Evolutionary conservation across 2,797 vertebrate genomes (phyloP).

Genomic region (Dermochelys coriacea): DNA sequence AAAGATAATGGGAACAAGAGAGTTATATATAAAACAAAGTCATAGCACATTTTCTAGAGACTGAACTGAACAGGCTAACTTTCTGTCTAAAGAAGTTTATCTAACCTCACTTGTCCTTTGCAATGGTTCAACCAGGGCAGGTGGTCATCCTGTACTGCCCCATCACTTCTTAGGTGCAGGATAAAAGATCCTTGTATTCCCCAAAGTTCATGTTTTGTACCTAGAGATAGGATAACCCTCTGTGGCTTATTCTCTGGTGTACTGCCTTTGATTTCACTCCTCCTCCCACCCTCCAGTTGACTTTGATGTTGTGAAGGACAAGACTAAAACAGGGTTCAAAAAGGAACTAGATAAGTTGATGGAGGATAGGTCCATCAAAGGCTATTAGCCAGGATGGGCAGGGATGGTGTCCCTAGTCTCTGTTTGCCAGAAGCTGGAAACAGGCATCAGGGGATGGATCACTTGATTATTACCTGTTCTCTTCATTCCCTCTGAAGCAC

Average conservation of each 20-base stretch:
- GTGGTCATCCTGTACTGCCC: neutral
- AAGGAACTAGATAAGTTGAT: too few species aligned
- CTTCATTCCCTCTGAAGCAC: too few species aligned
- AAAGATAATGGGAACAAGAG: neutral
- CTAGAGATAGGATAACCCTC: neutral
- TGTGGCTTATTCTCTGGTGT: neutral
- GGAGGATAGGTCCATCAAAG: too few species aligned
- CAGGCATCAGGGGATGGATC: too few species aligned
- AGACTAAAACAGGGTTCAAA: too few species aligned
- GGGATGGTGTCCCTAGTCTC: too few species aligned
- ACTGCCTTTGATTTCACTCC: neutral
- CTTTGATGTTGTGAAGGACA: neutral
- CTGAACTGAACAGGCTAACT: neutral
- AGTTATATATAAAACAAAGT: neutral
- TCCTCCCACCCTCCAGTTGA: neutral
- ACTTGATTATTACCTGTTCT: too few species aligned
- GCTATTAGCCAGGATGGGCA: too few species aligned
- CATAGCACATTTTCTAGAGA: neutral
- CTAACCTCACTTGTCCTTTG: neutral
- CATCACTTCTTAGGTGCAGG: neutral
- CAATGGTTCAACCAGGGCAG: neutral
- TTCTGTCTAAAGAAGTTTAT: neutral
- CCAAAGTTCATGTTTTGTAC: neutral
- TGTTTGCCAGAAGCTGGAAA: too few species aligned
- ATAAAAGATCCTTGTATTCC: neutral